Base-by-base conservation (phyloP, 2,888 invertebrate species). In the Apeira syringaria region DNA sequence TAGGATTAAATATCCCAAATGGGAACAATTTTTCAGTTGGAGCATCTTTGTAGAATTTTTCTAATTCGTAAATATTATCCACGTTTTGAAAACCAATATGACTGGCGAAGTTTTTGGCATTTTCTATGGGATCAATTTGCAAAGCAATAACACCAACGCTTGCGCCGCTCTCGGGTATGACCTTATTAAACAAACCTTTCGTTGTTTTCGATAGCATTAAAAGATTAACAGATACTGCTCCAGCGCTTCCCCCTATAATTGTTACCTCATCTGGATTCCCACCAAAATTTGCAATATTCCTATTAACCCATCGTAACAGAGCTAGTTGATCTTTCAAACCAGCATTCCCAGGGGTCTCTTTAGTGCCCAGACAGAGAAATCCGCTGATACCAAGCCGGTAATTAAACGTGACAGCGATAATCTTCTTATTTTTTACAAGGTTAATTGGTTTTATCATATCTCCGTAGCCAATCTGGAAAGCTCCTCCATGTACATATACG, bases 291-390 rank as follows among this genome's bases (percentile, higher is more conserved):
- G 60, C 69, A 2, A 80, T 79, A 29, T 80, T 75, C 7, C 61
- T 58, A 8, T 71, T 53, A 1, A 80, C 73, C 80, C 80, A 80
- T 0, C 64, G 65, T 7, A 80, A 43, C 1, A 70, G 40, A 0
- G 72, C 70, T 1, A 80, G 56, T 44, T 74, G 74, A 26, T 80
- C 77, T 43, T 80, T 80, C 56, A 80, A 53, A 0, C 79, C 78
- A 5, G 78, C 80, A 34, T 79, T 79, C 0, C 79, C 79, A 1
- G 78, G 78, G 0, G 30, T 56, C 27, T 59, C 60, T 10, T 64
- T 41, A 1, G 76, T 75, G 1, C 74, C 71, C 0, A 76, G 52
- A 39, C 72, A 73, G 1, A 75, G 53, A 40, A 74, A 74, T 0
- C 74, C 75, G 25, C 64, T 61, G 4, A 61, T 36, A 1, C 73